phyloP scores from a whole-genome alignment of 2,888 invertebrate genomes.

The Geophilus truncorum region DNA sequence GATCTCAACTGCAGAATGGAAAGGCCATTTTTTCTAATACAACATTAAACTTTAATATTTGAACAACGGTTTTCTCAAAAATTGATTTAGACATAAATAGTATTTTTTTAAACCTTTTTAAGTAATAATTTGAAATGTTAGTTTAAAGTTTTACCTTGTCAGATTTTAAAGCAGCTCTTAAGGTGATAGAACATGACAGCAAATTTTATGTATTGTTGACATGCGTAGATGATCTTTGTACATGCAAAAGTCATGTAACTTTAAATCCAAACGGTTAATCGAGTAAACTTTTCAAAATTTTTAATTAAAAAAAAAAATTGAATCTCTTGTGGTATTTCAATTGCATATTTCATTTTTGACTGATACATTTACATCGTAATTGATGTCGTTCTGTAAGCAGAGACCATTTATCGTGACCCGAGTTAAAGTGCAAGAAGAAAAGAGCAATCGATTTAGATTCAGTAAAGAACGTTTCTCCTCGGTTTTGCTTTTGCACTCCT shows the following conservation, averaged over 20 bases:
- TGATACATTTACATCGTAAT: not conserved
- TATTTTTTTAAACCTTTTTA: no score
- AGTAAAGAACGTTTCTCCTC: not conserved
- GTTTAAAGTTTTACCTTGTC: not conserved
- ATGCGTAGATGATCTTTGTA: not conserved
- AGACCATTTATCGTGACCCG: not conserved
- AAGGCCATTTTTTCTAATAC: not conserved
- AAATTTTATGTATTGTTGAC: not conserved
- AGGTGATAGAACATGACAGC: no score
- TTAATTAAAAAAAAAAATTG: not conserved
- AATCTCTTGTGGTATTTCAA: not conserved
- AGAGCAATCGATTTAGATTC: slow-evolving; percentile 11
- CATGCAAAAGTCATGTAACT: not conserved
- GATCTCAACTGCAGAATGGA: not conserved
- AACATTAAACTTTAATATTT: no score
- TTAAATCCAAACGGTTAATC: not conserved
- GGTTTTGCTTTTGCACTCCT: not conserved
- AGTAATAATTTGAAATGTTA: not conserved
- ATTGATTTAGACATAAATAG: no score
- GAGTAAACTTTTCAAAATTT: not conserved
- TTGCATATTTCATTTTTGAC: not conserved
- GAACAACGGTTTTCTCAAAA: no score
- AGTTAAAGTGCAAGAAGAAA: not conserved
- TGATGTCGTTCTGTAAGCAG: not conserved
- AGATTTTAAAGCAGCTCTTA: not conserved